Evolutionary conservation across 2,888 invertebrate species (phyloP), one percentile per base, ranked within the genome.

Genomic region (Baccha elongata): DNA sequence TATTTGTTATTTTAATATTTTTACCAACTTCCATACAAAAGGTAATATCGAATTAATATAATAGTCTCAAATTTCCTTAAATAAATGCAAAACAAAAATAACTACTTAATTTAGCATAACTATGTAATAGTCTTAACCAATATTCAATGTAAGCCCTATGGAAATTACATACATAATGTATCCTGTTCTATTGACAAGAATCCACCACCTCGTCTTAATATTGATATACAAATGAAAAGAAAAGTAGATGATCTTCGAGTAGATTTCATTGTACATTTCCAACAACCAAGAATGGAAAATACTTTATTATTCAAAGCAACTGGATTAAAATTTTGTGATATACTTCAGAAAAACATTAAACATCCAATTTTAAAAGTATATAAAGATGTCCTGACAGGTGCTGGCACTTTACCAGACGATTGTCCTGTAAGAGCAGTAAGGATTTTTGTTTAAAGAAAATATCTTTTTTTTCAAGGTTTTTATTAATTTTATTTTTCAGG

Each of bases 191-290:
- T 44, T 1, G n/a, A 3, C 0, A 19, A 19, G 1, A 44, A 44
- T 5, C 26, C 23, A 4, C 5, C 23, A 23, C 23, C 23, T 23
- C 23, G 1, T 7, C 0, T 60, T 4, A 44, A 10, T 19, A 11
- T 44, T 17, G 44, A 60, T 5, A 11, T 11, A 4, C 42, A 26
- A 60, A 17, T 60, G 60, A 26, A 44, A 11, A 60, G 32, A 37
- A 26, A 23, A 29, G 10, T 60, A 5, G 10, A 4, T 2, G 44
- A 60, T 19, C 15, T 60, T 1, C 42, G 44, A n/a, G 2, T 44
- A 4, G 29, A 60, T 13, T 44, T 29, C n/a, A 6, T 8, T 0
- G 44, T 17, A 2, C 2, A 32, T 17, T 7, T 60, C 11, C 11
- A 15, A 17, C 10, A 4, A 0, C 8, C 1, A 26, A 23, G 15